Conservation (phyloP, 2,113 vertebrate genomes). For the Neodontobutis hainanensis region DNA sequence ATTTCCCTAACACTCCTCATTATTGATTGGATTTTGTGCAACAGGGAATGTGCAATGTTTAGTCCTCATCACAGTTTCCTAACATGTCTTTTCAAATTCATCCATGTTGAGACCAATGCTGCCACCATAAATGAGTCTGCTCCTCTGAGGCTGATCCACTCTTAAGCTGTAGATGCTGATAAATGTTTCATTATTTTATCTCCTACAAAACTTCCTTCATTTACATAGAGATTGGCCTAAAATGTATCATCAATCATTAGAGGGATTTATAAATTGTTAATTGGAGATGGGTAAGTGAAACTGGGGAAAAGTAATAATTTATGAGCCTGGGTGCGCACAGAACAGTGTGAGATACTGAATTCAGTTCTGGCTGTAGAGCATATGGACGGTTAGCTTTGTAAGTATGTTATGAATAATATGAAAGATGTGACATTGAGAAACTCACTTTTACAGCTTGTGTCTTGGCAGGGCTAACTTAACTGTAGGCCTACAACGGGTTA, state of each 20-base stretch:
- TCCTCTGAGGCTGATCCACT: constrained; percentile 19
- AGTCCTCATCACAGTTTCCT: constrained; percentile 7
- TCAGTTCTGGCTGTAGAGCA: constrained; percentile 29
- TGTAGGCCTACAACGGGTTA: no score
- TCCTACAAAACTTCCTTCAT: constrained; percentile 35
- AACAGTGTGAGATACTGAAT: constrained; percentile 50
- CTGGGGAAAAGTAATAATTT: constrained; percentile 61
- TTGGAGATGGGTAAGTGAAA: constrained; percentile 45
- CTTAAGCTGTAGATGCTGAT: constrained; percentile 30
- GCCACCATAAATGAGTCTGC: not conserved
- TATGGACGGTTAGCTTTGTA: not conserved
- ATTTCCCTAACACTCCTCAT: constrained; percentile 9
- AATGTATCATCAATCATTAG: constrained; percentile 62
- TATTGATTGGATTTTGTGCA: constrained; percentile 22
- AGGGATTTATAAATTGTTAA: constrained; percentile 62
- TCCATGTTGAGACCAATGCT: not conserved
- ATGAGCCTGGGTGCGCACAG: constrained; percentile 59
- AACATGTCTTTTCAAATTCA: constrained; percentile 7
- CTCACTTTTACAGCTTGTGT: no score
- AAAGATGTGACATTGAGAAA: no score
- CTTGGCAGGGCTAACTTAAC: no score
- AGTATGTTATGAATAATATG: no score
- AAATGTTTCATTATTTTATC: constrained; percentile 25
- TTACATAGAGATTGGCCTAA: constrained; percentile 49
- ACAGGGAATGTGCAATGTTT: constrained; percentile 6